These are phyloP conservation scores for Plestiodon gilberti DNA, from an alignment of 2,113 vertebrate genomes.

Conservation along the genomic window DNA sequence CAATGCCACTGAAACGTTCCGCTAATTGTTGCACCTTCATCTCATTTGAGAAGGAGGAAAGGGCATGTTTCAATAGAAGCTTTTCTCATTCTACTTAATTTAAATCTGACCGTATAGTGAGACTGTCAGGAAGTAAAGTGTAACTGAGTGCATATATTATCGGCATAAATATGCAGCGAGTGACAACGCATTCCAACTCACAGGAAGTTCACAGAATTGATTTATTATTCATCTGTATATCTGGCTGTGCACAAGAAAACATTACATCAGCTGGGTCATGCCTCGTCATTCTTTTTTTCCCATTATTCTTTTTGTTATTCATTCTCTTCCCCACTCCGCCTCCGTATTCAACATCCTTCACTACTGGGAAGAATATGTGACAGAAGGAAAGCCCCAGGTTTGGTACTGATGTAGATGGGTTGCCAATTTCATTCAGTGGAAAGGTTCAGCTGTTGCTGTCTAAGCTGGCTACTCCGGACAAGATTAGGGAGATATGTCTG, in stretches of 20 bases:
- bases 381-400: no score
- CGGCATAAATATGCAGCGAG: background rate
- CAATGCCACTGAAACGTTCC: background rate
- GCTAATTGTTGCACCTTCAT: background rate
- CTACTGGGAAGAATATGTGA: no score
- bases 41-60: background rate
- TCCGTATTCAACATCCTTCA: no score
- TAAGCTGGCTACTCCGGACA: no score
- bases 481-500: no score
- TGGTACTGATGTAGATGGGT: no score
- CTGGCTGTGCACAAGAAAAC: background rate
- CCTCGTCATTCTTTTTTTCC: background rate
- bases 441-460: no score
- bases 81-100: conserved; percentile 23
- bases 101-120: conserved; percentile 16
- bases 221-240: conserved; percentile 16
- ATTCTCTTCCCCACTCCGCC: no score
- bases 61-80: background rate
- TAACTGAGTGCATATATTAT: conserved; percentile 27
- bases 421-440: no score
- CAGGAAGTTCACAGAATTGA: background rate
- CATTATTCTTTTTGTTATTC: background rate
- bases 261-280: background rate
- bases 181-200: background rate
- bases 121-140: conserved; percentile 9